These are phyloP conservation scores for Diarsia brunnea DNA, from an alignment of 2,888 invertebrate genomes.

Conservation along the genomic window DNA sequence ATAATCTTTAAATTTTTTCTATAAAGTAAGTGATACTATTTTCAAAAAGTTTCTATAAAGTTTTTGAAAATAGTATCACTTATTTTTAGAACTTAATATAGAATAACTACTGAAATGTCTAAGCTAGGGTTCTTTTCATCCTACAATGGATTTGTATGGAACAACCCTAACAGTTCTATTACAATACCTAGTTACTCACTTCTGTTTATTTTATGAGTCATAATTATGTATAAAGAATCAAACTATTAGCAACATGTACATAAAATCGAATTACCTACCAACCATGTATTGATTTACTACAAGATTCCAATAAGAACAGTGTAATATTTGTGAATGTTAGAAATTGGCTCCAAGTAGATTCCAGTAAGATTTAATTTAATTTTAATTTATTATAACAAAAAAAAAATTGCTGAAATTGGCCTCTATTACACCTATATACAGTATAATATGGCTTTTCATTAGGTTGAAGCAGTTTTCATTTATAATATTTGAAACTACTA, in stretches of 20 bases:
- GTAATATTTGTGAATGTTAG: too few relatives aligned
- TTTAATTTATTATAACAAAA: constrained; percentile 30
- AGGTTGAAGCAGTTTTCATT: constrained; percentile 31
- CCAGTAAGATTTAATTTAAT: constrained; percentile 61
- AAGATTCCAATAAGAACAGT: constrained; percentile 72
- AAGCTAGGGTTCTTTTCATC: not conserved
- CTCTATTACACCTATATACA: constrained; percentile 65
- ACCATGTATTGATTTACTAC: constrained; percentile 39
- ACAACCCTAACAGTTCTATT: not conserved
- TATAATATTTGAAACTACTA: not conserved
- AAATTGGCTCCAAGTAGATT: constrained; percentile 16
- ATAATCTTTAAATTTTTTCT: not conserved
- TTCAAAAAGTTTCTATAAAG: too few relatives aligned
- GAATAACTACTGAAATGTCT: too few relatives aligned
- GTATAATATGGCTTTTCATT: constrained; percentile 62
- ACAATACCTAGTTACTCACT: not conserved
- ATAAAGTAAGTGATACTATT: too few relatives aligned
- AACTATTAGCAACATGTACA: not conserved
- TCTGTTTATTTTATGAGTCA: not conserved
- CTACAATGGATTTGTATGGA: not conserved
- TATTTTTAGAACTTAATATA: too few relatives aligned
- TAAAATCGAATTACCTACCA: not conserved
- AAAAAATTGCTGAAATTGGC: constrained; percentile 70
- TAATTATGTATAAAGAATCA: not conserved
- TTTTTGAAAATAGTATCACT: too few relatives aligned